Conservation (phyloP, 2,797 vertebrate species). For the Rhabdophis nuchalis region DNA sequence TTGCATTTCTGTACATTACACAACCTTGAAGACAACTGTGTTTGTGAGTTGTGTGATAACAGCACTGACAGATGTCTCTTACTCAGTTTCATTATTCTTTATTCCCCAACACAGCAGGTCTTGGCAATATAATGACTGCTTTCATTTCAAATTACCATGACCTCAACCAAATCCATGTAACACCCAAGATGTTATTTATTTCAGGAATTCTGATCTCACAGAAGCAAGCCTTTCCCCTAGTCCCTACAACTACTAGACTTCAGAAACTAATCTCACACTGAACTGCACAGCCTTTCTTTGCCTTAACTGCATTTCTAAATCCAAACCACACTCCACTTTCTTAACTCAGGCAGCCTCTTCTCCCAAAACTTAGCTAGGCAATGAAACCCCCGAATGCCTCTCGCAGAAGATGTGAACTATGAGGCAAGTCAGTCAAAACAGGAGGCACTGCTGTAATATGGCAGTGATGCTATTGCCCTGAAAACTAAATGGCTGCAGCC, state of each 20-base stretch:
- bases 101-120: background rate
- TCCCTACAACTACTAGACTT: background rate
- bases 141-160: slow-evolving; percentile 27
- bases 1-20: background rate
- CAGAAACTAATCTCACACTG: background rate
- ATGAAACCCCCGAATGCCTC: background rate
- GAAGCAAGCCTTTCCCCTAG: background rate
- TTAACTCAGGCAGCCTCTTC: background rate
- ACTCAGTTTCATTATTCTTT: slow-evolving; percentile 21
- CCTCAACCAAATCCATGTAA: slow-evolving; percentile 3
- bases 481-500: background rate
- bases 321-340: background rate
- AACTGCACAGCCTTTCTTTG: background rate
- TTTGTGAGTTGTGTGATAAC: background rate
- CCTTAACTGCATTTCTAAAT: background rate
- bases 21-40: background rate
- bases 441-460: background rate
- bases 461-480: background rate
- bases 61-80: slow-evolving; percentile 7
- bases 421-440: background rate
- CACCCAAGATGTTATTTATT: slow-evolving; percentile 17
- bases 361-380: background rate
- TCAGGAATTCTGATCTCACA: slow-evolving; percentile 14
- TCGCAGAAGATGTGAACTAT: background rate
- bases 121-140: slow-evolving; percentile 13